These are phyloP conservation scores for Peromyscus attwateri DNA, from an alignment of 2,797 vertebrate genomes.

Conservation along the genomic window DNA sequence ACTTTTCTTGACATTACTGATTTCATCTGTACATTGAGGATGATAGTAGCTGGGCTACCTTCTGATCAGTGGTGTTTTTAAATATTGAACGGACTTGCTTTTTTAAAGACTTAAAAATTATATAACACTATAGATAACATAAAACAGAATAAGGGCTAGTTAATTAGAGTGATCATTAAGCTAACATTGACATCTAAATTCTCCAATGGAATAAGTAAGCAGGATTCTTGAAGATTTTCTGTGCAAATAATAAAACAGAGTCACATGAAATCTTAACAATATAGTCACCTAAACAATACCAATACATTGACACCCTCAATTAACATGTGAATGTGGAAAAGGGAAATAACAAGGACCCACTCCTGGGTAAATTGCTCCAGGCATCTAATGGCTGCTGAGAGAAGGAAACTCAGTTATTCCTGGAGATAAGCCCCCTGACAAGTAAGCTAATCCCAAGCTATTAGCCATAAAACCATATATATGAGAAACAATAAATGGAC, in stretches of 20 bases:
- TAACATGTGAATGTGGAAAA: not conserved
- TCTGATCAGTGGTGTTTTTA: not conserved
- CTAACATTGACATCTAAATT: not conserved
- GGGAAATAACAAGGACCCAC: not conserved
- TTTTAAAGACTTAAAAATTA: not conserved
- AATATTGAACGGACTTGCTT: not conserved
- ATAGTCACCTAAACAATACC: not conserved
- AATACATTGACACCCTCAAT: not conserved
- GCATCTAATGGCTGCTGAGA: not conserved
- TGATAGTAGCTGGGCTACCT: not conserved
- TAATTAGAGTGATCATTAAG: not conserved
- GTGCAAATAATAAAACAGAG: not conserved
- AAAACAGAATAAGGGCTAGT: slow-evolving; percentile 11
- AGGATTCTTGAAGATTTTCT: not conserved
- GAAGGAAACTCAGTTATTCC: not conserved
- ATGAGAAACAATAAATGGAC: not conserved
- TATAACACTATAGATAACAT: not conserved
- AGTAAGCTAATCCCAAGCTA: not conserved
- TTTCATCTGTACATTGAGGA: not conserved
- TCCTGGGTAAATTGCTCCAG: not conserved
- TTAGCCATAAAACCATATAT: too few species aligned
- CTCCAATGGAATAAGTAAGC: not conserved
- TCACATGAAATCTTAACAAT: not conserved
- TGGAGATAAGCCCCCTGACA: not conserved
- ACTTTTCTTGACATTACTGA: not conserved